phyloP scores from a whole-genome alignment of 2,888 invertebrate species.

The Drosophila infuscata region DNA sequence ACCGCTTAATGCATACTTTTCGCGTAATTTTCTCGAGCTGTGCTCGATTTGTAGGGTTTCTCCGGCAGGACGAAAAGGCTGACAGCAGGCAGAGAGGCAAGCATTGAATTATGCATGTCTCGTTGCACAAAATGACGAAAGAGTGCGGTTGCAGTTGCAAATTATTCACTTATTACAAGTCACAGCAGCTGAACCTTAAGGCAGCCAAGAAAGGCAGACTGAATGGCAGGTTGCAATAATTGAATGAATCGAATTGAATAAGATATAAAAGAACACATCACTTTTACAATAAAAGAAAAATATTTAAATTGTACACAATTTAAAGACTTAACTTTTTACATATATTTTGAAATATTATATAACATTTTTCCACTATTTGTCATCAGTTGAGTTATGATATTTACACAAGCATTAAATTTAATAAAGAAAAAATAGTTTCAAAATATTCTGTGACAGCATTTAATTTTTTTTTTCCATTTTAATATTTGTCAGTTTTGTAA shows the following conservation, averaged over 20 bases:
- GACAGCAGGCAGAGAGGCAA: slow-evolving; percentile 11
- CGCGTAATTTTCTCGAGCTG: slow-evolving; percentile 12
- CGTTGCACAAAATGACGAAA: slow-evolving; percentile 42
- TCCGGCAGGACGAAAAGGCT: slow-evolving; percentile 24
- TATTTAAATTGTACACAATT: not conserved
- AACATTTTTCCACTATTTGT: not conserved
- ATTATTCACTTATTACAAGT: slow-evolving; percentile 53
- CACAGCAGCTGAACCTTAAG: not conserved
- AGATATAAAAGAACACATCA: not conserved
- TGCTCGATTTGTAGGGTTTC: slow-evolving; percentile 24
- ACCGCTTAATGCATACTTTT: slow-evolving; percentile 64
- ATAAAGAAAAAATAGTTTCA: not conserved
- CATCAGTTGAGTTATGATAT: slow-evolving; percentile 10
- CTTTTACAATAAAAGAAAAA: not conserved
- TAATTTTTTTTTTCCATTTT: not conserved
- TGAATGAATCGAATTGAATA: slow-evolving; percentile 7
- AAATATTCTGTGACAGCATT: not conserved
- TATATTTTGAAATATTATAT: not conserved
- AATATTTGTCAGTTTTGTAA: slow-evolving; percentile 4
- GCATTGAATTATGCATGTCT: slow-evolving; percentile 73
- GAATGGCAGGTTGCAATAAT: slow-evolving; percentile 8
- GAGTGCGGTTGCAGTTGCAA: slow-evolving; percentile 46
- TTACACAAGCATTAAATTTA: slow-evolving; percentile 17
- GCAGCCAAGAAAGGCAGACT: not conserved
- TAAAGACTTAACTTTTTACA: not conserved